A percentile compares a stretch with the other conserved stretches of the same genome.
Evolutionary conservation across 2,113 vertebrate genomes (phyloP).

Genomic region (Pseudolaguvia tuberculata): DNA sequence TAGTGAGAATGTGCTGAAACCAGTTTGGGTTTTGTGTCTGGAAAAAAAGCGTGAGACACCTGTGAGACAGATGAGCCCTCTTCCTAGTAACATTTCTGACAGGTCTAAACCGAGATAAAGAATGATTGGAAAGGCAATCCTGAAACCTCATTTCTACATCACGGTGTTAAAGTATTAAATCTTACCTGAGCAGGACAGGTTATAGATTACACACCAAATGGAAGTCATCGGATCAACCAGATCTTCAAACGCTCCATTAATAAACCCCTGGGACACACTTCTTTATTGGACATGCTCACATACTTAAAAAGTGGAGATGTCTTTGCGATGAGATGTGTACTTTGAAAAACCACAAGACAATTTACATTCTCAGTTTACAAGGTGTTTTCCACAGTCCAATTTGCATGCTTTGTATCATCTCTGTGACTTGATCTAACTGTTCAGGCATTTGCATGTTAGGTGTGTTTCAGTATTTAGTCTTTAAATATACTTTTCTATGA

Average conservation of each 20-base stretch:
- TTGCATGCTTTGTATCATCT: constrained; percentile 24
- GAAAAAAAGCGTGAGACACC: constrained; percentile 17
- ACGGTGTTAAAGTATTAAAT: constrained; percentile 41
- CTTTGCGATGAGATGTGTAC: not conserved
- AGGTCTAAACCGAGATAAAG: constrained; percentile 49
- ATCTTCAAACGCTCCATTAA: not conserved
- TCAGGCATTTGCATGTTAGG: constrained; percentile 5
- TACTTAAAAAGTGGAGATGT: constrained; percentile 5
- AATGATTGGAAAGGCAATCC: constrained; percentile 38
- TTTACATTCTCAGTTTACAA: constrained; percentile 5
- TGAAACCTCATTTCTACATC: constrained; percentile 39
- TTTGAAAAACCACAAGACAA: constrained; percentile 25
- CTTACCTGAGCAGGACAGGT: constrained; percentile 21
- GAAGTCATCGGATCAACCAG: constrained; percentile 17
- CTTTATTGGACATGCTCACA: not conserved
- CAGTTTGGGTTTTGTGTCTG: constrained; percentile 33
- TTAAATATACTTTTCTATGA: not conserved
- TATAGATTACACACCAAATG: constrained; percentile 34
- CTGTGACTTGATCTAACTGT: not conserved
- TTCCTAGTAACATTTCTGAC: constrained; percentile 46
- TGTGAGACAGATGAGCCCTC: constrained; percentile 22
- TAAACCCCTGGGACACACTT: not conserved
- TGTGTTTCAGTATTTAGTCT: not conserved
- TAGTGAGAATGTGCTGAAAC: not conserved
- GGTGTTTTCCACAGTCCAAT: constrained; percentile 31